phyloP scores from a whole-genome alignment of 2,113 vertebrate genomes.

The Ailuropoda melanoleuca region DNA sequence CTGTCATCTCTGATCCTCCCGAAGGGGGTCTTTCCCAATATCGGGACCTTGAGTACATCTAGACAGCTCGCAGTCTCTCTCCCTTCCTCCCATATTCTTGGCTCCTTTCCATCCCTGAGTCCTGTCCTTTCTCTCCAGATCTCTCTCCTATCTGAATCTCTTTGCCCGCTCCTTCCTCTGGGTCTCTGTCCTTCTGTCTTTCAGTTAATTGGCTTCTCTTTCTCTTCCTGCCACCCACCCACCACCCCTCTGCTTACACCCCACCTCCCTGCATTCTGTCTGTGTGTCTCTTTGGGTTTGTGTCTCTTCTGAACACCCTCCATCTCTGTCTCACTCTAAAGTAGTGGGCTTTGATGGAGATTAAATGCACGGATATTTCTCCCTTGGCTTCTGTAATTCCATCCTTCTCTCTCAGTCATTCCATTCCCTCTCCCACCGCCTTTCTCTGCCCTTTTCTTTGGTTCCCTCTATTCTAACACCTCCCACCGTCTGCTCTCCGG shows the following conservation, averaged over 20 bases:
- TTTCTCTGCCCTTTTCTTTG: not conserved
- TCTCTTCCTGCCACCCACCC: not conserved
- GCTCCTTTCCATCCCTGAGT: not conserved
- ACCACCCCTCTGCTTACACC: not conserved
- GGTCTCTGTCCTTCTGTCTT: not conserved
- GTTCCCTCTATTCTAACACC: not conserved
- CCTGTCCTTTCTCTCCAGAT: not conserved
- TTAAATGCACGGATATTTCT: not conserved
- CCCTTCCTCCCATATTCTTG: fast-evolving
- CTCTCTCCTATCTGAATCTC: not conserved
- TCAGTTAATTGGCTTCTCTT: not conserved
- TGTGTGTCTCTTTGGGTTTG: not conserved
- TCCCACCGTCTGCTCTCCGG: not conserved
- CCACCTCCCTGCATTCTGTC: not conserved
- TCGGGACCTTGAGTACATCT: too few relatives aligned
- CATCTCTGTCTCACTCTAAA: not conserved
- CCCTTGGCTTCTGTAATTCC: not conserved
- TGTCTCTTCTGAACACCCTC: not conserved
- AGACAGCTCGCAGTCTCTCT: not conserved
- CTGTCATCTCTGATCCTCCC: not conserved
- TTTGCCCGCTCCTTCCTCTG: not conserved
- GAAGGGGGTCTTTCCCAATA: fast-evolving
- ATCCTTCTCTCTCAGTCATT: not conserved
- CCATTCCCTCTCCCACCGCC: not conserved
- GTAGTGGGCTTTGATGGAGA: not conserved